phyloP scores from a whole-genome alignment of 1,140 invertebrate species.

The Arctopsyche grandis region DNA sequence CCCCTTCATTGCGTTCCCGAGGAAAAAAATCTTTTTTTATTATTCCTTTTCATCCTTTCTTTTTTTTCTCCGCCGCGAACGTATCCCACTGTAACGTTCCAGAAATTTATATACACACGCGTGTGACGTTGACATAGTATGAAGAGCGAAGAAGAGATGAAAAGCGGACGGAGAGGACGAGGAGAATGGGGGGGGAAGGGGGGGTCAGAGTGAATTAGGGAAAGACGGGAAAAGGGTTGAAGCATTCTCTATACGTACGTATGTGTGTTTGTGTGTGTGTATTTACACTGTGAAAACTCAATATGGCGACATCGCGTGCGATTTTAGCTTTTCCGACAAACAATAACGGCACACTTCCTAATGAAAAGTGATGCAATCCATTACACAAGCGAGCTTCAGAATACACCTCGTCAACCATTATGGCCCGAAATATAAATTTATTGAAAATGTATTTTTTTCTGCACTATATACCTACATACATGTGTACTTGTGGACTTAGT shows the following conservation, averaged over 20 bases:
- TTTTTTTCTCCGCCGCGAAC: background rate
- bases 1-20: too few species aligned
- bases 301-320: background rate
- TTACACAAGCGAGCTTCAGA: background rate
- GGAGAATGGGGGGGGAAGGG: background rate
- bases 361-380: constrained; percentile 24
- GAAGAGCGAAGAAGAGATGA: too few species aligned
- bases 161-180: too few species aligned
- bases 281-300: background rate
- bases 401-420: too few species aligned
- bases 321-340: background rate
- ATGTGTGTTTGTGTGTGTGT: background rate
- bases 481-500: too few species aligned
- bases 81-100: background rate
- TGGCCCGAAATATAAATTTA: too few species aligned
- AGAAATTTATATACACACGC: too few species aligned
- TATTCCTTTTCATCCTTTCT: too few species aligned
- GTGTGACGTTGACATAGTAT: too few species aligned
- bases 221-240: constrained; percentile 25
- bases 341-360: constrained; percentile 1
- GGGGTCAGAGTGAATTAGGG: constrained; percentile 21
- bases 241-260: background rate
- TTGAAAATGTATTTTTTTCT: too few species aligned
- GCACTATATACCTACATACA: too few species aligned
- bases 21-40: too few species aligned